Evolutionary conservation across 2,113 vertebrate species (phyloP).

Genomic region (Patagioenas fasciata): DNA sequence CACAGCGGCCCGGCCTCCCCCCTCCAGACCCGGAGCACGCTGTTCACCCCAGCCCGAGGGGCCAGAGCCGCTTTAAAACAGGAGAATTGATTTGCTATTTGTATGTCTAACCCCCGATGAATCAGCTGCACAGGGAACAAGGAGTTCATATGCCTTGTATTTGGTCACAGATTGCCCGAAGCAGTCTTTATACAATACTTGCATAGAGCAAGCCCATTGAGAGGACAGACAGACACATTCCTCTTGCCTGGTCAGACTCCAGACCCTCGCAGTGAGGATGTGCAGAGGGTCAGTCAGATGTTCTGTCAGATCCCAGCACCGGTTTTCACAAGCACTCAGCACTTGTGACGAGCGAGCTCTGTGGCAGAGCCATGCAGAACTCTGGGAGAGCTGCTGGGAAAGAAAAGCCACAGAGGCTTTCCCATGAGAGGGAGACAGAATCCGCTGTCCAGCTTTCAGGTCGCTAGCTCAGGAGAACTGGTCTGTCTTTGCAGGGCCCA

Average conservation of each 20-base stretch:
- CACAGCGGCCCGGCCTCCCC: neutral
- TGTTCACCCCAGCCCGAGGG: neutral
- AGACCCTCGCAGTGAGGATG: neutral
- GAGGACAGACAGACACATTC: neutral
- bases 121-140: neutral
- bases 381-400: neutral
- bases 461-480: neutral
- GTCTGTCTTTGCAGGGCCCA: neutral
- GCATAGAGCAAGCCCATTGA: neutral
- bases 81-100: neutral
- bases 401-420: neutral
- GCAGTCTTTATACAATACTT: neutral
- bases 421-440: neutral
- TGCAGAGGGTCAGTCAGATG: neutral
- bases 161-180: neutral
- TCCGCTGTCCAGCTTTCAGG: neutral
- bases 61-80: neutral
- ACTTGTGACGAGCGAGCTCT: neutral
- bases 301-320: neutral
- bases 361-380: neutral
- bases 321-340: neutral
- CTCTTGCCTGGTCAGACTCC: neutral
- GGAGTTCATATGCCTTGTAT: neutral
- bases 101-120: neutral
- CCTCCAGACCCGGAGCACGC: neutral